Percentiles rank a stretch among this genome's conserved stretches.
Conservation (phyloP, 2,888 invertebrate species). For the Nomada fabriciana region DNA sequence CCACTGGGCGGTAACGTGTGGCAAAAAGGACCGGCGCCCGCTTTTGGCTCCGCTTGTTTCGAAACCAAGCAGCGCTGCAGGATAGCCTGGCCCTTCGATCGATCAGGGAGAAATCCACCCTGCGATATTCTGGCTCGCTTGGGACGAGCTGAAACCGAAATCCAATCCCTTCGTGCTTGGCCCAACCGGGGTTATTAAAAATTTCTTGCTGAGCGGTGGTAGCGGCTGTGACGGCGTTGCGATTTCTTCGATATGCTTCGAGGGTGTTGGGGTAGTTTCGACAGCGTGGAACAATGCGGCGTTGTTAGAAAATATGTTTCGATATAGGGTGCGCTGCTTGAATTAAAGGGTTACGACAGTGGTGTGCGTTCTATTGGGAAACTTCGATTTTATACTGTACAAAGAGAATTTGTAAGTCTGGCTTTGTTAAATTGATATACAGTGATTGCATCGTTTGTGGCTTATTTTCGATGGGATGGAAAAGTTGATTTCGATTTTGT, state of each 20-base stretch:
- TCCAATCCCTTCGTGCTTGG: background rate
- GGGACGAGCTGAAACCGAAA: background rate
- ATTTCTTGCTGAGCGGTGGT: background rate
- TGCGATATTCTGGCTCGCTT: conserved; percentile 8
- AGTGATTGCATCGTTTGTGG: no score
- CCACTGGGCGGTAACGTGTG: conserved; percentile 50
- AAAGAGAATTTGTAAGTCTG: no score
- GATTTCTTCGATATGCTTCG: background rate
- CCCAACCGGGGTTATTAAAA: conserved; percentile 34
- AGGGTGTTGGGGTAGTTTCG: background rate
- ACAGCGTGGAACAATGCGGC: background rate
- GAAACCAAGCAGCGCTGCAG: no score
- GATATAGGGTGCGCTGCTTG: no score
- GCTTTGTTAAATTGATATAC: no score
- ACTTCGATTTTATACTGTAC: no score
- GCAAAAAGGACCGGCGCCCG: conserved; percentile 51
- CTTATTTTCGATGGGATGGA: no score
- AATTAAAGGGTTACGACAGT: no score
- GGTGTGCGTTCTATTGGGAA: no score
- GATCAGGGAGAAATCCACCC: conserved; percentile 7
- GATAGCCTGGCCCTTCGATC: background rate
- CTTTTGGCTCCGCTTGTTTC: conserved; percentile 22
- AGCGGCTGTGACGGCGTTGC: background rate
- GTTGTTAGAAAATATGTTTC: background rate
- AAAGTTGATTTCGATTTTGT: no score